Evolutionary conservation across 2,888 invertebrate genomes (phyloP).

Genomic region (Xylota segnis): DNA sequence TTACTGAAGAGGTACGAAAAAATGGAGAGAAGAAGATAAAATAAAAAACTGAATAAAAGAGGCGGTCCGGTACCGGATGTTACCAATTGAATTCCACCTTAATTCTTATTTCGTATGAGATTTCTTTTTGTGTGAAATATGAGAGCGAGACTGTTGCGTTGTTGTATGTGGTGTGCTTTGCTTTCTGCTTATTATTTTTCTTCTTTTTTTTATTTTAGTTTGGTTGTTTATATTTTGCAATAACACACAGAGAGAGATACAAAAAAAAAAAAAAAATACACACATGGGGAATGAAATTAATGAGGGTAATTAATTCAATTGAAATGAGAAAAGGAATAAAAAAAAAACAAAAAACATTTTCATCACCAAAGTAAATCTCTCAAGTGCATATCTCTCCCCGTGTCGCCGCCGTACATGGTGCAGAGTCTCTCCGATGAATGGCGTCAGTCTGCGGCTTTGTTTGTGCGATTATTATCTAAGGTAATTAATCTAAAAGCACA

Average conservation of each 20-base stretch:
- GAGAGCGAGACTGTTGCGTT: slow-evolving; percentile 21
- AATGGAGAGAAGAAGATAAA: slow-evolving; percentile 45
- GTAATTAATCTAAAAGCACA: slow-evolving; percentile 63
- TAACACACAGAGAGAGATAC: not conserved
- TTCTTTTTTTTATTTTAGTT: slow-evolving; percentile 29
- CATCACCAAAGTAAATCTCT: slow-evolving; percentile 51
- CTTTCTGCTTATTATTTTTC: slow-evolving; percentile 29
- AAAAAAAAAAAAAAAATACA: not conserved
- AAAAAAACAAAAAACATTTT: slow-evolving; percentile 24
- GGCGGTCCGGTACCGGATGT: slow-evolving; percentile 72
- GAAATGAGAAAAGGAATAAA: slow-evolving; percentile 51
- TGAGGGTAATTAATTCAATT: slow-evolving; percentile 72
- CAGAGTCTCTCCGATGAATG: slow-evolving; percentile 23
- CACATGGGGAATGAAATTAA: slow-evolving; percentile 61
- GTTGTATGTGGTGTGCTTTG: not conserved
- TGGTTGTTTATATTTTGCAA: slow-evolving; percentile 51
- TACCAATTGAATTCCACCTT: slow-evolving; percentile 77
- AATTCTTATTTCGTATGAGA: slow-evolving; percentile 69
- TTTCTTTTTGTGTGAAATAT: slow-evolving; percentile 58
- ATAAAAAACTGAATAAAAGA: slow-evolving; percentile 49
- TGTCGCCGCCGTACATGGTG: not conserved
- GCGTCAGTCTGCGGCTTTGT: slow-evolving; percentile 58
- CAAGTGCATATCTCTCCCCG: slow-evolving; percentile 48
- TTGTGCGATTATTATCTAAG: slow-evolving; percentile 60
- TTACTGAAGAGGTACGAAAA: slow-evolving; percentile 51